A percentile compares a stretch with the other conserved stretches of the same genome.
Conservation (phyloP, 2,888 invertebrate genomes). For the Lepidochrysops patricia region DNA sequence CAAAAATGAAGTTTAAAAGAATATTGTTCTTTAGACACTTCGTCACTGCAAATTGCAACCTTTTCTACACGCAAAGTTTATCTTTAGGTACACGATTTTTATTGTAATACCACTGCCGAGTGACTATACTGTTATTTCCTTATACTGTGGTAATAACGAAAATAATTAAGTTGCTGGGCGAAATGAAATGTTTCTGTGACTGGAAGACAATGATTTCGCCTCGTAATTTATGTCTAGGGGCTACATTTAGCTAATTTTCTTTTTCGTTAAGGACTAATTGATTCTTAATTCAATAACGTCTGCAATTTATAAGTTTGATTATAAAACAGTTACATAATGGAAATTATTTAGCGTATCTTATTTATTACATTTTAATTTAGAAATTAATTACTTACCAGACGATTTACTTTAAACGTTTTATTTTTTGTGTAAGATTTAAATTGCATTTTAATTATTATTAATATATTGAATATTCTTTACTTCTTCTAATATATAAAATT, state of each 20-base stretch:
- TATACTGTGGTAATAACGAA: not conserved
- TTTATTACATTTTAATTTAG: not conserved
- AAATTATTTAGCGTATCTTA: not conserved
- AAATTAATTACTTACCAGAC: not conserved
- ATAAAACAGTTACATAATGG: not conserved
- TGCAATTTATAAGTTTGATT: not conserved
- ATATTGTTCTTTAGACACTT: no score
- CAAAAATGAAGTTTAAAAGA: no score
- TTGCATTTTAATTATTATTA: no score
- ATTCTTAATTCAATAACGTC: conserved; percentile 8
- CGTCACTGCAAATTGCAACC: no score
- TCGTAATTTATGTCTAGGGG: not conserved
- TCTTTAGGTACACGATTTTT: no score
- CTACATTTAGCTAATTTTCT: not conserved
- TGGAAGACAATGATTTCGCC: not conserved
- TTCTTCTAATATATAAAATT: no score
- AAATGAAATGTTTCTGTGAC: not conserved
- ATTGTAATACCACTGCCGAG: no score
- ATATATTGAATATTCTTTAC: no score
- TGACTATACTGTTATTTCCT: no score
- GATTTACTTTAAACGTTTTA: not conserved
- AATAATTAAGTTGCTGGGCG: conserved; percentile 3
- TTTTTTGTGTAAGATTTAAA: not conserved
- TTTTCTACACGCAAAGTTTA: no score
- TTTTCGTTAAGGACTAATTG: conserved; percentile 5